Evolutionary conservation across 1,140 invertebrate species (phyloP).

Genomic region (Trichogramma pretiosum): DNA sequence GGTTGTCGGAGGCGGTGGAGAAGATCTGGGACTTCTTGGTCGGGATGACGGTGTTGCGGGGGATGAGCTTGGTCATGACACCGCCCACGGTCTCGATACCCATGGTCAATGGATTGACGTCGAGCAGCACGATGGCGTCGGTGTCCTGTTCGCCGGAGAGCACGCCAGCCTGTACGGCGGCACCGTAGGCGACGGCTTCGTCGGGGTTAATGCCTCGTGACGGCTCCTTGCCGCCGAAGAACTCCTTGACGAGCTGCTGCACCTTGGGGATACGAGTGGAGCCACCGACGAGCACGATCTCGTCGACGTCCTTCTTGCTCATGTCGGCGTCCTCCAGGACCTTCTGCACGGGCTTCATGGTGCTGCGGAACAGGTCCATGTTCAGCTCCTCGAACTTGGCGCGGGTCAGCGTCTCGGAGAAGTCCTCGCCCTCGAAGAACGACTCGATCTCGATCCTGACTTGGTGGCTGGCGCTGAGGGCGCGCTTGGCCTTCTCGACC

Average conservation of each 20-base stretch:
- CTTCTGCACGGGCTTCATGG: slow-evolving; percentile 97
- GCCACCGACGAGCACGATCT: slow-evolving; percentile 98
- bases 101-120: slow-evolving; percentile 96
- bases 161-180: slow-evolving; percentile 95
- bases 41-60: slow-evolving; percentile 96
- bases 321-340: slow-evolving; percentile 97
- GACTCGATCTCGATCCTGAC: slow-evolving; percentile 98
- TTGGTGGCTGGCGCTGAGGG: slow-evolving; percentile 89
- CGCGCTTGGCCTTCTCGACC: slow-evolving; percentile 96
- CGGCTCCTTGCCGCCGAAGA: slow-evolving; percentile 96
- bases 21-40: slow-evolving; percentile 99
- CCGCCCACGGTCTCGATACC: slow-evolving; percentile 99
- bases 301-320: slow-evolving; percentile 97
- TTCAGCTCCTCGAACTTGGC: slow-evolving; percentile 99
- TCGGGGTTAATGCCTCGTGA: slow-evolving; percentile 97
- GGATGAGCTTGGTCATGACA: slow-evolving; percentile 98
- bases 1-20: slow-evolving; percentile 97
- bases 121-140: slow-evolving; percentile 91
- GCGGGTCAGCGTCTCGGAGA: slow-evolving; percentile 96
- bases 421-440: slow-evolving; percentile 98
- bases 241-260: slow-evolving; percentile 97
- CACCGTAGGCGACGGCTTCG: slow-evolving; percentile 96
- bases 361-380: slow-evolving; percentile 97
- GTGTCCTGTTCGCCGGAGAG: slow-evolving; percentile 86
- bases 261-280: slow-evolving; percentile 99